Conservation (phyloP, 2,888 invertebrate species). For the Notocelia uddmanniana region DNA sequence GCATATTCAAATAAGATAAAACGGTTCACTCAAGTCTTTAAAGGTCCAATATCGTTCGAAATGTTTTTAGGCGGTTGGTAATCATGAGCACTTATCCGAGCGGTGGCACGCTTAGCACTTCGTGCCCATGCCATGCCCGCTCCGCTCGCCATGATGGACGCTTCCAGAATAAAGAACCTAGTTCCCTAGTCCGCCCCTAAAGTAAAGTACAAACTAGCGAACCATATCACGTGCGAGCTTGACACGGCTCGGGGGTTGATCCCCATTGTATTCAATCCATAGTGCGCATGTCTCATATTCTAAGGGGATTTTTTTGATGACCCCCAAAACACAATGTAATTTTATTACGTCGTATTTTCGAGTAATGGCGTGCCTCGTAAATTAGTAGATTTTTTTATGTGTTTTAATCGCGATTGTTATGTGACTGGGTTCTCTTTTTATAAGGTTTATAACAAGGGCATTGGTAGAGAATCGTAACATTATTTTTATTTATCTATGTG, state of each 20-base stretch:
- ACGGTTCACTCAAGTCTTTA: too few relatives aligned
- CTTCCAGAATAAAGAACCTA: slow-evolving; percentile 2
- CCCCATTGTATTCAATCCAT: slow-evolving; percentile 53
- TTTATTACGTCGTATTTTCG: slow-evolving; percentile 44
- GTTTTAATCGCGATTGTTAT: slow-evolving; percentile 42
- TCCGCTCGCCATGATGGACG: slow-evolving; percentile 6
- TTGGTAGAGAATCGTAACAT: background rate
- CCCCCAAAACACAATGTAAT: slow-evolving; percentile 46
- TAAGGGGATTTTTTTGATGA: slow-evolving; percentile 44
- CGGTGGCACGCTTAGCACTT: too few relatives aligned
- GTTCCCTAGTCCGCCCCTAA: slow-evolving; percentile 30
- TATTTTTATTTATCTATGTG: background rate
- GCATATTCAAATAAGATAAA: too few relatives aligned
- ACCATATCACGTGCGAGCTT: slow-evolving; percentile 41
- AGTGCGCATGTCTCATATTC: slow-evolving; percentile 32
- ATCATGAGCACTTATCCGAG: too few relatives aligned
- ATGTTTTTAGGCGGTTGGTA: too few relatives aligned
- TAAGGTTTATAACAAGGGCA: slow-evolving; percentile 19
- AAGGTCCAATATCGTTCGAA: too few relatives aligned
- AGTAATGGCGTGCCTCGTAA: slow-evolving; percentile 43
- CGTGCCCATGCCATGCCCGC: too few relatives aligned
- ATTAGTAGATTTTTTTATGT: slow-evolving; percentile 43
- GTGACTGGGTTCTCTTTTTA: slow-evolving; percentile 27
- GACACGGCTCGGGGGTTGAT: slow-evolving; percentile 57
- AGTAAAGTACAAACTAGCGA: slow-evolving; percentile 20